Percentiles rank a stretch among this genome's conserved stretches.
phyloP scores from a whole-genome alignment of 2,113 vertebrate species.

The Nanorana parkeri region DNA sequence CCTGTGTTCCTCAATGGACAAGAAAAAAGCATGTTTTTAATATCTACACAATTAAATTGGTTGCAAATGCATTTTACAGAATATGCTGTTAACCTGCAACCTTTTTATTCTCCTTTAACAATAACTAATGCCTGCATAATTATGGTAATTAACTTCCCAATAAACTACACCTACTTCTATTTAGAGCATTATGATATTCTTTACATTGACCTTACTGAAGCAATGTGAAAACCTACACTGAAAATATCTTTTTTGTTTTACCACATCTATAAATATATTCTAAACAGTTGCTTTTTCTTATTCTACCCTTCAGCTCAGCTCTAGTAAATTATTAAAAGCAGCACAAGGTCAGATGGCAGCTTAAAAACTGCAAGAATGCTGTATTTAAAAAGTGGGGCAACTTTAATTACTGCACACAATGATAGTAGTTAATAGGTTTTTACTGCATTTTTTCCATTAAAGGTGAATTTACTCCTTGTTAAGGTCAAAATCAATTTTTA shows the following conservation, averaged over 20 bases:
- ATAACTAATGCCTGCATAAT: neutral
- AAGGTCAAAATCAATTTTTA: slow-evolving; percentile 52
- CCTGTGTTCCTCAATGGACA: no score
- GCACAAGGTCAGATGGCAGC: slow-evolving; percentile 34
- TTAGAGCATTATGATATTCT: neutral
- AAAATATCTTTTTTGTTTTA: slow-evolving; percentile 8
- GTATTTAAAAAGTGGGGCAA: slow-evolving; percentile 20
- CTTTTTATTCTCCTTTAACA: neutral
- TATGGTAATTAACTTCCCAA: neutral
- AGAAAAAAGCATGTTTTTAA: no score
- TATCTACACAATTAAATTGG: no score
- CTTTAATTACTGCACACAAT: slow-evolving; percentile 50
- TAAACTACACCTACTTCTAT: neutral
- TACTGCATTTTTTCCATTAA: slow-evolving; percentile 22
- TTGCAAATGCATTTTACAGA: neutral
- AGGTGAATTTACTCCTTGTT: slow-evolving; percentile 46
- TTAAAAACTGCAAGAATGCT: slow-evolving; percentile 7
- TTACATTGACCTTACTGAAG: neutral
- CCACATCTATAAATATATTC: neutral
- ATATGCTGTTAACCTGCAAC: neutral
- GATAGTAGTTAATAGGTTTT: slow-evolving; percentile 39
- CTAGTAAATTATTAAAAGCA: slow-evolving; percentile 19
- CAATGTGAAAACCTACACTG: neutral
- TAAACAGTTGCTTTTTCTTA: neutral
- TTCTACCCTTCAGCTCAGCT: neutral